phyloP scores from a whole-genome alignment of 2,113 vertebrate species.

The Dipodomys stephensi region DNA sequence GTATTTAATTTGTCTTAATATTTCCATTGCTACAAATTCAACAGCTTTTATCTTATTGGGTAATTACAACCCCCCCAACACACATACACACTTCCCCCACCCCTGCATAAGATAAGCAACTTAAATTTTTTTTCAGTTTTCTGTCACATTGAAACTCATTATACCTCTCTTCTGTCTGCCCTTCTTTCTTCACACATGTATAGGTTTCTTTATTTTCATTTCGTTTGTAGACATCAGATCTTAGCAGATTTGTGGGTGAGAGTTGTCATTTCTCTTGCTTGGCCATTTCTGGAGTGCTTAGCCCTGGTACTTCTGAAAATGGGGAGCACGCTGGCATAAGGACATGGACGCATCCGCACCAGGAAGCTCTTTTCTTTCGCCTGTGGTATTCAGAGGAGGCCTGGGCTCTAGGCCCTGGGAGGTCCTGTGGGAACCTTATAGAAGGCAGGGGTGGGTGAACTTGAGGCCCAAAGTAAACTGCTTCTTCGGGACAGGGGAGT shows the following conservation, averaged over 20 bases:
- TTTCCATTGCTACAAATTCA: slow-evolving; percentile 82
- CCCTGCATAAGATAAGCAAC: slow-evolving; percentile 60
- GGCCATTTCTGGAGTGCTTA: neutral
- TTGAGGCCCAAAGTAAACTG: neutral
- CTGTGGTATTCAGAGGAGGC: no score
- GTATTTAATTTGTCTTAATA: slow-evolving; percentile 85
- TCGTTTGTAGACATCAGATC: neutral
- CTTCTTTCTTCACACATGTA: slow-evolving; percentile 29
- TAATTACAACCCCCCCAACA: slow-evolving; percentile 69
- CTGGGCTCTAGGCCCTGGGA: no score
- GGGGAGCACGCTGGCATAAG: no score
- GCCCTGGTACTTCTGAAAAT: neutral
- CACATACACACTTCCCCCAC: neutral
- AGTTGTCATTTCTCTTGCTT: slow-evolving; percentile 27
- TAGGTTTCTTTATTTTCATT: slow-evolving; percentile 51
- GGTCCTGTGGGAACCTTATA: no score
- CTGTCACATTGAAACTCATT: slow-evolving; percentile 70
- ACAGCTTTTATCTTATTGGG: slow-evolving; percentile 78
- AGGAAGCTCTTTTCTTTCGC: no score
- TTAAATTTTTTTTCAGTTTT: slow-evolving; percentile 44
- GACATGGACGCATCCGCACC: no score
- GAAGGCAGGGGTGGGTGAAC: neutral
- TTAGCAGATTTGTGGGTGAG: slow-evolving; percentile 40
- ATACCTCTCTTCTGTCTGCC: neutral
- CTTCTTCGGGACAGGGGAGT: neutral